Conservation (phyloP, 2,797 vertebrate species). For the Betta splendens region DNA sequence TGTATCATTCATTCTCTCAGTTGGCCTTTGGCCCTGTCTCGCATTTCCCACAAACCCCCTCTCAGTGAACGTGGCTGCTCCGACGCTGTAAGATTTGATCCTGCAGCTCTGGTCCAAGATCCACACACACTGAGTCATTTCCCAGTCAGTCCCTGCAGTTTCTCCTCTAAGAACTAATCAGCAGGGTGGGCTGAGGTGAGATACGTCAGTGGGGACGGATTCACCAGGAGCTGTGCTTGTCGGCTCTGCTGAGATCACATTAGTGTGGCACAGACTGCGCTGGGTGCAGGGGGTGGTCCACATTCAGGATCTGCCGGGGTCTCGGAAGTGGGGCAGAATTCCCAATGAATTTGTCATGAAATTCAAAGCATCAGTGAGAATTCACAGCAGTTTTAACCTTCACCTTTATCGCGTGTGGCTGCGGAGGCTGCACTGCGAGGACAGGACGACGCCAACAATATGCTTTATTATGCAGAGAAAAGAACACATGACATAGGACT, state of each 20-base stretch:
- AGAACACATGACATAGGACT: constrained; percentile 13
- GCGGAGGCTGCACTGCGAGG: no score
- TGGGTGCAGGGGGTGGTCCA: not conserved
- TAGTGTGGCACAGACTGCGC: constrained; percentile 2
- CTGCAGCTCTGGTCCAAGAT: constrained; percentile 47
- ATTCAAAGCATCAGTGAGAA: no score
- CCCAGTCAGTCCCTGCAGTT: constrained; percentile 38
- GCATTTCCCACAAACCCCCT: constrained; percentile 47
- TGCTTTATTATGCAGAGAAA: constrained; percentile 10
- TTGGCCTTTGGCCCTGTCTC: constrained; percentile 31
- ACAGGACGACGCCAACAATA: constrained; percentile 6
- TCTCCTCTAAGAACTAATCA: constrained; percentile 34
- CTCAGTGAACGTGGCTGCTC: constrained; percentile 27
- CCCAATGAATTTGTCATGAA: not conserved
- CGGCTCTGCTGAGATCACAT: constrained; percentile 20
- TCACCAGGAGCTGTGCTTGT: constrained; percentile 21
- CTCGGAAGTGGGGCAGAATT: constrained; percentile 4
- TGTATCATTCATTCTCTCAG: constrained; percentile 22
- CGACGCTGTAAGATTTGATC: constrained; percentile 37
- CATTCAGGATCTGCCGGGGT: constrained; percentile 22
- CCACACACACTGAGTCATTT: constrained; percentile 60
- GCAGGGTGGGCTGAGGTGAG: constrained; percentile 49
- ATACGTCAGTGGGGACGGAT: constrained; percentile 29
- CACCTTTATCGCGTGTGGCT: no score
- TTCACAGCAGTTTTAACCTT: no score